Evolutionary conservation across 2,113 vertebrate genomes (phyloP), one percentile per base, ranked within the genome.

Genomic region (Cacatua alba): DNA sequence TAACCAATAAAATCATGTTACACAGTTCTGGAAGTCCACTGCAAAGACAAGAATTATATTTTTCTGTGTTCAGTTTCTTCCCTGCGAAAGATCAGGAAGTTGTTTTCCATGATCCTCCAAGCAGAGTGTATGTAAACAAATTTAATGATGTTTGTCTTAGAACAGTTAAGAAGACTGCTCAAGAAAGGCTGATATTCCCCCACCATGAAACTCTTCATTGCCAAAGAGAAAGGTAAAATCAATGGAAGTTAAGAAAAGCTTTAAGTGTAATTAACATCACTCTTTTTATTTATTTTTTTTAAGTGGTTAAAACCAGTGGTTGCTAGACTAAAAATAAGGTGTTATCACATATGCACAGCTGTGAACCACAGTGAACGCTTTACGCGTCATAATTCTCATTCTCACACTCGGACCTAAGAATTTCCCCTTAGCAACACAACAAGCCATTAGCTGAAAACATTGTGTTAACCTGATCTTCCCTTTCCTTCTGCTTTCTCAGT

Each of bases 221-320:
- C 5, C 10, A 77, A 62, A 55, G 39, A 83, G 17, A 60, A 70
- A n/a, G 11, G 13, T 44, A 59, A 88, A 88, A 41, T 53, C 31
- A 59, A 44, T 24, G 23, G 6, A 74, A 69, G 6, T 39, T 37
- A 62, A 57, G 14, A 57, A 76, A 69, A 85, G 1, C 4, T 82
- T 19, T 46, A 55, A 75, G 11, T 31, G 1, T 6, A 74, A 52
- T 16, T 52, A 6, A 85, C 1, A 0, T 46, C 0, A 29, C 53
- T 35, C 2, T 71, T 52, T 26, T 6, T 9, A 16, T 24, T 44
- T 60, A 63, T 29, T n/a, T 74, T 74, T 59, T 49, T 13, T 39
- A 55, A 51, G 11, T 29, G 9, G 1, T 37, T 55, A 44, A 46
- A 68, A 65, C 6, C 46, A 83, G 13, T 28, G 7, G 3, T 68